Evolutionary conservation across 92 coral and sea anemone species (phyloP), one percentile per base, ranked within the genome.

Genomic region (Paragorgia papillata): DNA sequence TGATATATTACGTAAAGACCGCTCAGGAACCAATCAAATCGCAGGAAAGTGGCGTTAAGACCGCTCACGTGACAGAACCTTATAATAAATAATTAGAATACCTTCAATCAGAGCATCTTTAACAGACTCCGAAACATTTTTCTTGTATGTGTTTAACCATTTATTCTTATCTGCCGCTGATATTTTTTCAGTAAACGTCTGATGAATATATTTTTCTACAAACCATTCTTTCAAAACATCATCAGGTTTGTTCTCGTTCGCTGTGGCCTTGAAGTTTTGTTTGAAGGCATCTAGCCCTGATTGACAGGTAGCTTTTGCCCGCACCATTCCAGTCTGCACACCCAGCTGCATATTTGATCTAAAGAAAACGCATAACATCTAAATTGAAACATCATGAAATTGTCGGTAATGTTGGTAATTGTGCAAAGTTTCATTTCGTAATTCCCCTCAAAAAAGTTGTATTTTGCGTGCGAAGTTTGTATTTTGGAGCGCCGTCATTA

Each of bases 241-340:
- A 28, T 83, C 53, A 9, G 95, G 59, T n/a, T 68, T 63, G 62
- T 83, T 83, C 64, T 87, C 86, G 28, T 65, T 56, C 7, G 88
- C 69, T 27, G 87, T 75, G 4, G 84, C 71, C 27, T 71, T 83
- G 82, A 80, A 92, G 1, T 66, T 59, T 66, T 89, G 89, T 66
- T 87, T 92, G 49, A 92, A 73, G 9, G 97, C 97, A 65, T 87
- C 79, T 2, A 84, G 83, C 8, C 97, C 94, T 34, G 97, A 83
- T 30, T 65, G 60, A 41, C 97, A 92, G 77, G 90, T 93, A 21
- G 78, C 58, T 9, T 53, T 82, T 27, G 97, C 84, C 21, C 97
- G 97, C 15, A 92, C 88, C 97, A 89, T 87, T 22, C 97, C 97
- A 19, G 82, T 70, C 24, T 60, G 74, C 21, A 92, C 97, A 41